Percentiles rank a stretch among this genome's conserved stretches.
These are phyloP conservation scores for Liasis olivaceus DNA, from an alignment of 2,797 vertebrate genomes.

Conservation along the genomic window DNA sequence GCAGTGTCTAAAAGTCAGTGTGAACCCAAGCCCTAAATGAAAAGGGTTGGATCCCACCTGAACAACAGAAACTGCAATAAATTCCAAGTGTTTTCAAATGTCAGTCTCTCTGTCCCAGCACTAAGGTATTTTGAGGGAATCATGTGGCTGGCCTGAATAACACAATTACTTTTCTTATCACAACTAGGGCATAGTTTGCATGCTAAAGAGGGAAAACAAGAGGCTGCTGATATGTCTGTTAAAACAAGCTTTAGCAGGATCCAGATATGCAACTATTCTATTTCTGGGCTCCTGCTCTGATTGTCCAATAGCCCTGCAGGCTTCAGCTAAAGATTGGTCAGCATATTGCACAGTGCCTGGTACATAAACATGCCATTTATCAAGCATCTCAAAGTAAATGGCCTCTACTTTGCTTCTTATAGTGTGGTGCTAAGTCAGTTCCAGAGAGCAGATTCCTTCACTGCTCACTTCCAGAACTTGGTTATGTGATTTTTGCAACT, in stretches of 20 bases:
- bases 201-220: neutral
- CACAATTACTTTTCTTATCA: neutral
- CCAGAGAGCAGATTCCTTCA: conserved; percentile 33
- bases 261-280: conserved; percentile 19
- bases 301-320: conserved; percentile 25
- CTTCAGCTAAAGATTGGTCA: conserved; percentile 40
- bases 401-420: conserved; percentile 44
- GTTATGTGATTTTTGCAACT: conserved; percentile 41
- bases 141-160: neutral
- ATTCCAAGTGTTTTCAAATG: neutral
- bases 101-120: neutral
- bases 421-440: conserved; percentile 39
- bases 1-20: neutral
- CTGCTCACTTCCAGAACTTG: conserved; percentile 15
- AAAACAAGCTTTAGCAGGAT: conserved; percentile 19
- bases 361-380: conserved; percentile 47
- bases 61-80: neutral
- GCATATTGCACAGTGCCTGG: conserved; percentile 27
- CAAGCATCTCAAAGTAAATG: conserved; percentile 43
- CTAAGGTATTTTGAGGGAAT: neutral
- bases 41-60: neutral
- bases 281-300: conserved; percentile 41
- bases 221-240: neutral
- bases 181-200: neutral
- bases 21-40: neutral